Evolutionary conservation across 2,888 invertebrate genomes (phyloP), one percentile per base, ranked within the genome.

Genomic region (Tortrix viridana): DNA sequence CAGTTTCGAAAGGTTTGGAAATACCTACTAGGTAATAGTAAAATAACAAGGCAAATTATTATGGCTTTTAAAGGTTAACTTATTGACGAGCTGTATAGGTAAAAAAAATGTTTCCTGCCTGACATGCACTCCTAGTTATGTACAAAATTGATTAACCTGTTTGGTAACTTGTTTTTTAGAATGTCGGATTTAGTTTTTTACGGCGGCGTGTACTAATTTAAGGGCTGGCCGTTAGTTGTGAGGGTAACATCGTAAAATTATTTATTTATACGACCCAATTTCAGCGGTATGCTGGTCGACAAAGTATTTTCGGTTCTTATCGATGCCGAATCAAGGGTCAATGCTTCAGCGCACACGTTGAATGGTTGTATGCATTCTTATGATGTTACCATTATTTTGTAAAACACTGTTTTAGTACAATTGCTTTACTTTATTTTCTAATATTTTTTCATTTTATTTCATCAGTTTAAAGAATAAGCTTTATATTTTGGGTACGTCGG

Each of bases 211-310:
- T 82, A 84, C 79, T 81, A 77, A 79, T 85, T 84, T 82, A 81
- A 82, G 81, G 82, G 79, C 69, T 70, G 72, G 77, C 80, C 82
- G 83, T 84, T 84, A 85, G 84, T 85, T 81, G 82, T 77, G 77
- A 76, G 78, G 83, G 84, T 80, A 80, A 80, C 85, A 83, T 87
- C 81, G 80, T 86, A 85, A 87, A 87, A 86, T 87, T 87, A 87
- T 88, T 87, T 88, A 88, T 88, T 88, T 88, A 89, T 87, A 85
- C 84, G 87, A 86, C 88, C 89, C 83, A 87, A 86, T 89, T 89
- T 84, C 77, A 81, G 81, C 76, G 80, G 84, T 81, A 83, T 87
- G 83, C 80, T 82, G 81, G 82, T 83, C 87, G 83, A 86, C 87
- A 86, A 89, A 87, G 88, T 86, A 88, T 86, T 88, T 88, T 88